Conservation (phyloP, 1,140 invertebrate genomes). For the Drosophila gunungcola region DNA sequence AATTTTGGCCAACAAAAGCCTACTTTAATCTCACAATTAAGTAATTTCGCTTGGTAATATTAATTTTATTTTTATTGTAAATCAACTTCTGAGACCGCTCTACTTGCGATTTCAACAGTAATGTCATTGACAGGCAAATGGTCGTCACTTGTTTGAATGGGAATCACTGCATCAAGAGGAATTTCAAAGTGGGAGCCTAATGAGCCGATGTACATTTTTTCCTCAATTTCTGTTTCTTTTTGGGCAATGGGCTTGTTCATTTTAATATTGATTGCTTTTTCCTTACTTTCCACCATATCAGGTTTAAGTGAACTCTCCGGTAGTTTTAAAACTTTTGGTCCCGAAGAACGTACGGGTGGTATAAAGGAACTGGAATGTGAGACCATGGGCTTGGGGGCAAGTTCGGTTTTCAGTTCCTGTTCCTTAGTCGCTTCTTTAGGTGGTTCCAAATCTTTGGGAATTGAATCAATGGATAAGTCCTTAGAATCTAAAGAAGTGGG, state of each 20-base stretch:
- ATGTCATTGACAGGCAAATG: neutral
- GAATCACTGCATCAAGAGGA: neutral
- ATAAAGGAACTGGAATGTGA: neutral
- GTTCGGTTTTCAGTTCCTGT: neutral
- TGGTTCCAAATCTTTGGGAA: neutral
- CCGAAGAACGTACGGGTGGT: constrained; percentile 2
- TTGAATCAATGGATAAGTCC: neutral
- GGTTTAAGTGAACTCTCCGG: neutral
- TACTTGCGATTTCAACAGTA: neutral
- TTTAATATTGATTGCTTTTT: neutral
- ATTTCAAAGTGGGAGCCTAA: neutral
- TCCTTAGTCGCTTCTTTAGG: neutral
- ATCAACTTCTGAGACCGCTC: neutral
- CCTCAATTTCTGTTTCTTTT: neutral
- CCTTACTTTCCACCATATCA: neutral
- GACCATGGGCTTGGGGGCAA: neutral
- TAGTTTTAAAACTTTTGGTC: neutral
- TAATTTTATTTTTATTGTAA: neutral
- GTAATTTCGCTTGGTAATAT: no score
- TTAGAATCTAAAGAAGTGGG: no score
- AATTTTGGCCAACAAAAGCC: no score
- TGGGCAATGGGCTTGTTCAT: neutral
- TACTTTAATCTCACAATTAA: no score
- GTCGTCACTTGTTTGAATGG: neutral
- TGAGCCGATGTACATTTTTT: neutral